Percentiles rank a stretch among this genome's conserved stretches.
These are phyloP conservation scores for Aurelia sp. DNA, from an alignment of 30 jellyfish, hydroid and myxozoan genomes.

Conservation along the genomic window DNA sequence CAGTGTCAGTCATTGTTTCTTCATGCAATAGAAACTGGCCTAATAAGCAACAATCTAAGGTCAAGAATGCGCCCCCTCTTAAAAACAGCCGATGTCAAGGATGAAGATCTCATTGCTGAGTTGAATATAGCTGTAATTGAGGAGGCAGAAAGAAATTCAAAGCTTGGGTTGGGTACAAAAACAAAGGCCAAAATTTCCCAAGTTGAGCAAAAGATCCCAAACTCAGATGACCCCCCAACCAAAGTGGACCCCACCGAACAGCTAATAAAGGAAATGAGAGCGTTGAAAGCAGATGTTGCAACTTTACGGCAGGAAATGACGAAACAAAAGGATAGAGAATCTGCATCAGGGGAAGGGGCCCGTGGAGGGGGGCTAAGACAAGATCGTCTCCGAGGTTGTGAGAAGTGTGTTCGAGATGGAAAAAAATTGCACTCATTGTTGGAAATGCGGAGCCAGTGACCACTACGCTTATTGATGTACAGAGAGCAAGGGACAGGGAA, in stretches of 20 bases:
- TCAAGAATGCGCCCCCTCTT: slow-evolving; percentile 34
- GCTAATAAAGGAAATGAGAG: slow-evolving; percentile 12
- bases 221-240: slow-evolving; percentile 24
- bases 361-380: slow-evolving; percentile 37
- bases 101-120: slow-evolving; percentile 18
- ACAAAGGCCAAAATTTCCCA: slow-evolving; percentile 20
- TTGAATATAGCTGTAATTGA: slow-evolving; percentile 31
- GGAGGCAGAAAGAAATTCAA: slow-evolving; percentile 28
- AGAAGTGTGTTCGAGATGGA: slow-evolving; percentile 4
- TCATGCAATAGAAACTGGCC: slow-evolving; percentile 39
- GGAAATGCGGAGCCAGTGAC: slow-evolving; percentile 20
- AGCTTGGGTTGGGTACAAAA: slow-evolving; percentile 27
- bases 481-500: slow-evolving; percentile 17
- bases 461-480: background rate
- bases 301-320: slow-evolving; percentile 16
- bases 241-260: slow-evolving; percentile 4
- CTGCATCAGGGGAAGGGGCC: slow-evolving; percentile 1
- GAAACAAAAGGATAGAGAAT: background rate
- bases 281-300: slow-evolving; percentile 13
- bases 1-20: slow-evolving; percentile 53
- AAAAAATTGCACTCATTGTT: slow-evolving; percentile 24
- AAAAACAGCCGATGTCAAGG: background rate
- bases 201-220: background rate
- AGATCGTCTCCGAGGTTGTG: slow-evolving; percentile 18
- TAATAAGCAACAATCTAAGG: slow-evolving; percentile 19